Evolutionary conservation across 2,797 vertebrate genomes (phyloP), one percentile per base, ranked within the genome.

Genomic region (Lycodopsis pacificus): DNA sequence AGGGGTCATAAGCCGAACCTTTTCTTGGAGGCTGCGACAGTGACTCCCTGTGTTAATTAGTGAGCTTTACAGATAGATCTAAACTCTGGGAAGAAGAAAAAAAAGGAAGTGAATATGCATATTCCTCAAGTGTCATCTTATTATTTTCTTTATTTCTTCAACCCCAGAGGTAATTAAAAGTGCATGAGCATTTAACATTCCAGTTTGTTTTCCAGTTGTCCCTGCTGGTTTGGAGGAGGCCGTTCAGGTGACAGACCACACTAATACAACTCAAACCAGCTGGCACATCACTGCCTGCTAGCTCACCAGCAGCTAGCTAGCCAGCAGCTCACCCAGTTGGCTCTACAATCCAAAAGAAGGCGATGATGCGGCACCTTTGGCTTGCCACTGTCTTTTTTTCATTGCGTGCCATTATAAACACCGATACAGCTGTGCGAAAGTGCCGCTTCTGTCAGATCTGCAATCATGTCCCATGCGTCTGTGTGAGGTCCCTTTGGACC

Each of bases 401-500:
- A 19, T 25, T 14, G 5, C 42, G 4, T 15, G 15, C 42, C 42
- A 19, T 90, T 57, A 84, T 95, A 95, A 22, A 96, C 88, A 85
- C 93, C 95, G 74, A 96, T 92, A 54, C 94, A 96, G 48, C 94
- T 94, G 1, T 95, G 93, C 48, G 95, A 96, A 20, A 93, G 81
- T 89, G 94, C 95, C 3, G 94, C 90, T 3, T 94, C 94, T 53
- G 95, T 96, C 68, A 96, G 94, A 67, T 91, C 95, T 34, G 95
- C 92, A 10, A 93, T 94, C 38, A 94, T 88, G 84, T 95, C 95
- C 95, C 95, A 95, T 74, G 90, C 90, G 77, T 96, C 91, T 80
- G 84, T 80, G 38, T 95, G 94, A 44, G 95, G 93, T 95, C 71
- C 95, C 95, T 87, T 95, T 95, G 0, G 95, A 96, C 80, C 93